phyloP scores from a whole-genome alignment of 2,888 invertebrate species.

The Caradrina kadenii region DNA sequence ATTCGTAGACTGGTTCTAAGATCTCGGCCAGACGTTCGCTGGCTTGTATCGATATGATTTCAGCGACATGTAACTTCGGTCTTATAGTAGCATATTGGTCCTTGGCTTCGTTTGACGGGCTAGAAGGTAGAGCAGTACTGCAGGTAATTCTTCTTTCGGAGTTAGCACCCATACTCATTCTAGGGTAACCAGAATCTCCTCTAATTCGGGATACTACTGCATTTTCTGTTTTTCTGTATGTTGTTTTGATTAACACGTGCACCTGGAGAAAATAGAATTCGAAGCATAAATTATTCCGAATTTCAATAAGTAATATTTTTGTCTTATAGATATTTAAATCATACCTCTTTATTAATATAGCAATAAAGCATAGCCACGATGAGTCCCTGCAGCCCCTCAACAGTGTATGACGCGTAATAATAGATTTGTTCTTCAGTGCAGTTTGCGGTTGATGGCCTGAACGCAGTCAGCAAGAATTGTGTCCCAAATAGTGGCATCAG shows the following conservation, averaged over 20 bases:
- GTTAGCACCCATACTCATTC: slow-evolving; percentile 72
- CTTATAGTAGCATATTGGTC: slow-evolving; percentile 73
- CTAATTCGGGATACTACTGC: slow-evolving; percentile 82
- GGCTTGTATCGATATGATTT: slow-evolving; percentile 86
- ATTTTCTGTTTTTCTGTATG: slow-evolving; percentile 85
- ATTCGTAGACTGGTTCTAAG: slow-evolving; percentile 86
- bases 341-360: slow-evolving; percentile 92
- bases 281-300: not conserved
- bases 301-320: not conserved
- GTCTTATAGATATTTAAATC: not conserved
- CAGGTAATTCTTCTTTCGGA: slow-evolving; percentile 81
- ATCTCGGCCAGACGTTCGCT: slow-evolving; percentile 85
- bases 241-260: slow-evolving; percentile 80
- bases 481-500: slow-evolving; percentile 93
- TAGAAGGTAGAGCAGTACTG: slow-evolving; percentile 78
- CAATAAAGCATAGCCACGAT: slow-evolving; percentile 92
- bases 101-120: slow-evolving; percentile 69
- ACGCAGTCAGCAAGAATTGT: slow-evolving; percentile 92
- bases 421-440: slow-evolving; percentile 90
- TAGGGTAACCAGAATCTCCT: slow-evolving; percentile 74
- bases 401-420: slow-evolving; percentile 90
- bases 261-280: slow-evolving; percentile 74
- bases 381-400: slow-evolving; percentile 92
- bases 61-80: slow-evolving; percentile 84
- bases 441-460: slow-evolving; percentile 87